Evolutionary conservation across 92 coral and sea anemone genomes (phyloP).

Genomic region (Palythoa grandiflora): DNA sequence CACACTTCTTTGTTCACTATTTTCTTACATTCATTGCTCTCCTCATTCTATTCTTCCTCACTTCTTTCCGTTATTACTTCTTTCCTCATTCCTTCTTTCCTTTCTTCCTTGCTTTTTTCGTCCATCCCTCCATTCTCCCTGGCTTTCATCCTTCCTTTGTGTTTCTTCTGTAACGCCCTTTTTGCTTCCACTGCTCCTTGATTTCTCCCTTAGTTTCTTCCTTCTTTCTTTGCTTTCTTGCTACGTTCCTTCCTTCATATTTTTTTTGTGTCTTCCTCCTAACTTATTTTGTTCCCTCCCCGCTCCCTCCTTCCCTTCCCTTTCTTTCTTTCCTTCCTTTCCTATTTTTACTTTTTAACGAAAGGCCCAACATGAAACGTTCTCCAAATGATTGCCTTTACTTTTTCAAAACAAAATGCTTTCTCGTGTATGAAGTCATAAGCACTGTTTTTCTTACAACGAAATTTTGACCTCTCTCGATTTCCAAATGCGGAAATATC

Average conservation of each 20-base stretch:
- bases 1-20: too few species aligned
- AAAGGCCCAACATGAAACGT: too few species aligned
- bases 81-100: background rate
- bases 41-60: background rate
- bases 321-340: background rate
- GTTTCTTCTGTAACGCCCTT: too few species aligned
- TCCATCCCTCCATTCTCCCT: background rate
- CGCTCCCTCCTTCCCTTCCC: background rate
- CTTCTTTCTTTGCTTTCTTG: background rate
- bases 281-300: background rate
- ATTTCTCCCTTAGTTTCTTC: background rate
- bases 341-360: background rate
- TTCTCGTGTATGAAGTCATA: too few species aligned
- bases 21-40: too few species aligned
- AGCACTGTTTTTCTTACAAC: too few species aligned
- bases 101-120: background rate
- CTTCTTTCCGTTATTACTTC: background rate
- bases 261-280: background rate
- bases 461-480: too few species aligned
- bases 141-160: background rate
- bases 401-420: too few species aligned
- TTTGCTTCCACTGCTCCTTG: background rate
- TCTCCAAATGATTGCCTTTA: too few species aligned
- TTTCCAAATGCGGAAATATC: too few species aligned
- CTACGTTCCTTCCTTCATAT: background rate